Conservation (phyloP, 1,140 invertebrate species). For the Hyles vespertilio region DNA sequence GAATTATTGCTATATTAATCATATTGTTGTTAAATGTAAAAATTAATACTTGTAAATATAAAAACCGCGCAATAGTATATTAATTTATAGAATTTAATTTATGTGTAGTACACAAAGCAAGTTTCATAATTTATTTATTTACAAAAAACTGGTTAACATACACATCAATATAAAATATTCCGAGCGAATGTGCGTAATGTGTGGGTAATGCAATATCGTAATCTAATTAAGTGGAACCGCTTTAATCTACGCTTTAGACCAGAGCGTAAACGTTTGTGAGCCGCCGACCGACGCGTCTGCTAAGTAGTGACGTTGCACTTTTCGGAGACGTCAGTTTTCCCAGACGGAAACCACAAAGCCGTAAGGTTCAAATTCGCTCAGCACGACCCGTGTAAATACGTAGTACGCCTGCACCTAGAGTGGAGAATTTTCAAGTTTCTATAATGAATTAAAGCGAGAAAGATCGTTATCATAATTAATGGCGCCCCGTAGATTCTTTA, state of each 20-base stretch:
- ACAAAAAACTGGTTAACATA: too few species aligned
- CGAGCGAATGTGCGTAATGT: too few species aligned
- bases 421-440: constrained; percentile 20
- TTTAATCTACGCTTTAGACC: constrained; percentile 23
- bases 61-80: too few species aligned
- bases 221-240: too few species aligned
- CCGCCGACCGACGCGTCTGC: constrained; percentile 38
- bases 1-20: too few species aligned
- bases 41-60: too few species aligned
- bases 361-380: constrained; percentile 12
- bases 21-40: too few species aligned
- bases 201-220: too few species aligned
- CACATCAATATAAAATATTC: too few species aligned
- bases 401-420: constrained; percentile 11
- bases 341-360: constrained; percentile 22
- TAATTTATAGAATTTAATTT: too few species aligned
- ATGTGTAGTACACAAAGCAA: too few species aligned
- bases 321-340: constrained; percentile 25
- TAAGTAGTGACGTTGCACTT: constrained; percentile 49
- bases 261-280: constrained; percentile 24
- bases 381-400: constrained; percentile 9
- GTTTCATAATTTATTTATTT: too few species aligned
- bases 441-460: constrained; percentile 21
- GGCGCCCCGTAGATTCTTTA: background rate
- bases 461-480: constrained; percentile 23